phyloP scores from a whole-genome alignment of 2,888 invertebrate species.

The Zaprionus obscuricornis region DNA sequence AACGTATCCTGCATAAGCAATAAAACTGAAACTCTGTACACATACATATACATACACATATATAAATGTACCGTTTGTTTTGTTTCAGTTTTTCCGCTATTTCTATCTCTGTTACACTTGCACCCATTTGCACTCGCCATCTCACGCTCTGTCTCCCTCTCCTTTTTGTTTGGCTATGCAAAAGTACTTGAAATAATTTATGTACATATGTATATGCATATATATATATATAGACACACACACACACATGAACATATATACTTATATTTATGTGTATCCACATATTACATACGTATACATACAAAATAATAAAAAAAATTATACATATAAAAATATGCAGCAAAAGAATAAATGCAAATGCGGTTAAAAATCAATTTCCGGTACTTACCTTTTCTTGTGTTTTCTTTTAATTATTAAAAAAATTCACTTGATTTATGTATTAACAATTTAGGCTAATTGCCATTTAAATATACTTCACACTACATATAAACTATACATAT shows the following conservation, averaged over 20 bases:
- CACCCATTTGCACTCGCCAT: too few relatives aligned
- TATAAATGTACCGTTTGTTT: background rate
- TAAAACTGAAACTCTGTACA: slow-evolving; percentile 2
- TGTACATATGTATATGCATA: background rate
- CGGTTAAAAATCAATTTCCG: slow-evolving; percentile 60
- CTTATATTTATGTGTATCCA: background rate
- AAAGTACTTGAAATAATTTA: background rate
- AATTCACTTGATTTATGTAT: slow-evolving; percentile 42
- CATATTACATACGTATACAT: background rate
- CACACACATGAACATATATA: too few relatives aligned
- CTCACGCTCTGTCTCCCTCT: too few relatives aligned
- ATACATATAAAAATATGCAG: background rate
- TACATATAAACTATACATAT: slow-evolving; percentile 50
- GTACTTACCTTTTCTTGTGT: slow-evolving; percentile 53
- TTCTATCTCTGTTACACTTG: too few relatives aligned
- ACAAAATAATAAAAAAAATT: background rate
- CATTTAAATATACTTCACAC: slow-evolving; percentile 32
- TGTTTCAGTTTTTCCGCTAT: slow-evolving; percentile 1
- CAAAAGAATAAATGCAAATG: slow-evolving; percentile 14
- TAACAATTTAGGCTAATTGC: slow-evolving; percentile 45
- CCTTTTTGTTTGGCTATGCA: too few relatives aligned
- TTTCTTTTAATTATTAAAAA: slow-evolving; percentile 11
- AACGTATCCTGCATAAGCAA: too few relatives aligned
- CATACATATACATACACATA: background rate
- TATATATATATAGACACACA: background rate